These are phyloP conservation scores for Meta bourneti DNA, from an alignment of 2,888 invertebrate genomes.

Conservation along the genomic window DNA sequence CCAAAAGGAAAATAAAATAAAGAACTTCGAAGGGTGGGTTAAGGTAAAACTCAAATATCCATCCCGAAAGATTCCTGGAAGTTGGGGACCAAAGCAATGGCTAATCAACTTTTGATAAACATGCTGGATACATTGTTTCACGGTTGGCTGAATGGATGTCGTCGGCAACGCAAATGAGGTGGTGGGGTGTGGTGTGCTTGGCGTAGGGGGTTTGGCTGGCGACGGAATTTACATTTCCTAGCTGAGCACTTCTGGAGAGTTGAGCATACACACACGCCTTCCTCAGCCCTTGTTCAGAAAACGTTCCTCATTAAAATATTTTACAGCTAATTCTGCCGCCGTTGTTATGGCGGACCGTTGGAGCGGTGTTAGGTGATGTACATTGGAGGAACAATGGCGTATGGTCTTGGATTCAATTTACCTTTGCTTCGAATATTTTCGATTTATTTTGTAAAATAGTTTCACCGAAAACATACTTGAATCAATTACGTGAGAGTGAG, in stretches of 20 bases:
- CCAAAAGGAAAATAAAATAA: background rate
- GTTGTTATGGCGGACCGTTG: background rate
- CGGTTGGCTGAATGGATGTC: constrained; percentile 20
- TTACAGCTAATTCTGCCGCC: constrained; percentile 53
- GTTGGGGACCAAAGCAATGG: background rate
- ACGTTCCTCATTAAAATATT: constrained; percentile 58
- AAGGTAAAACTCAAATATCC: constrained; percentile 30
- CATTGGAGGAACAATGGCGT: background rate
- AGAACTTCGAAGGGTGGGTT: background rate
- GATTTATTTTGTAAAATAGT: no score
- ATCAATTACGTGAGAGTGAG: no score
- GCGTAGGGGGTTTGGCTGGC: background rate
- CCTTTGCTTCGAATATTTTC: no score
- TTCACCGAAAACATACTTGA: no score
- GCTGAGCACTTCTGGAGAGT: constrained; percentile 24
- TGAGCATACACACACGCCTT: constrained; percentile 15
- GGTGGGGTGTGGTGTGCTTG: background rate
- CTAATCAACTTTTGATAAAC: constrained; percentile 66
- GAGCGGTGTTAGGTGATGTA: background rate
- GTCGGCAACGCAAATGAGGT: constrained; percentile 31
- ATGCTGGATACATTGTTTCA: constrained; percentile 54
- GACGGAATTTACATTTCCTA: constrained; percentile 43
- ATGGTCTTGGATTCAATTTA: background rate
- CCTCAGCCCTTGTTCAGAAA: background rate
- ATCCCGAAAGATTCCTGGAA: background rate